A percentile compares a stretch with the other conserved stretches of the same genome.
phyloP scores from a whole-genome alignment of 2,797 vertebrate genomes.

The Notoglanidium macrostoma region DNA sequence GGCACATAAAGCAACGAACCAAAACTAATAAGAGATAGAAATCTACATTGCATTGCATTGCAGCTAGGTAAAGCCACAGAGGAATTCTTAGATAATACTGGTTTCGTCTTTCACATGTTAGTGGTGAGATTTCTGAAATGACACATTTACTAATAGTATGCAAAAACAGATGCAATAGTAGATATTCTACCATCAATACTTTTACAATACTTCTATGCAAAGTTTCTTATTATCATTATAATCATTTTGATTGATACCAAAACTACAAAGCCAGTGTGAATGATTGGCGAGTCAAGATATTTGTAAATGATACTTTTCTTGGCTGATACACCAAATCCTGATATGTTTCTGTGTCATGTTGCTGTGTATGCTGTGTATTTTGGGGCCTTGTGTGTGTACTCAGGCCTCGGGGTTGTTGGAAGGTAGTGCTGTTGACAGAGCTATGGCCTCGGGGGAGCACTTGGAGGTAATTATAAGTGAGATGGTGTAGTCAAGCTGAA shows the following conservation, averaged over 20 bases:
- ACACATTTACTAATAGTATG: neutral
- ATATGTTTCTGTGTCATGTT: slow-evolving; percentile 3
- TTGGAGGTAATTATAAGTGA: slow-evolving; percentile 47
- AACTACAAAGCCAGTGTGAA: neutral
- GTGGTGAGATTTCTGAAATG: neutral
- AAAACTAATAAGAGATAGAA: neutral
- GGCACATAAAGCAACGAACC: neutral
- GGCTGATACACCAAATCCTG: neutral
- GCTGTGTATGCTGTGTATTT: slow-evolving; percentile 33
- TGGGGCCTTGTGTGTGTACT: neutral
- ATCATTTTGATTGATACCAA: neutral
- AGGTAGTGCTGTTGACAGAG: slow-evolving; percentile 48
- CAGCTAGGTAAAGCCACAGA: neutral
- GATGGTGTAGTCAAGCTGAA: slow-evolving; percentile 42
- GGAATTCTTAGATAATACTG: slow-evolving; percentile 12
- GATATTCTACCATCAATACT: neutral
- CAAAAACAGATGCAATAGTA: no score
- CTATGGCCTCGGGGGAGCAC: slow-evolving; percentile 30
- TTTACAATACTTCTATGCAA: neutral
- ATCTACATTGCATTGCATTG: slow-evolving; percentile 10
- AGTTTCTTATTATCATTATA: neutral
- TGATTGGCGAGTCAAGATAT: neutral
- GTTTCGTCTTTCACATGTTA: neutral
- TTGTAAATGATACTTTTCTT: neutral
- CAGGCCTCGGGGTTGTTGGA: slow-evolving; percentile 21